Base-by-base conservation (phyloP, 1,140 invertebrate genomes). In the Cydia strobilella region DNA sequence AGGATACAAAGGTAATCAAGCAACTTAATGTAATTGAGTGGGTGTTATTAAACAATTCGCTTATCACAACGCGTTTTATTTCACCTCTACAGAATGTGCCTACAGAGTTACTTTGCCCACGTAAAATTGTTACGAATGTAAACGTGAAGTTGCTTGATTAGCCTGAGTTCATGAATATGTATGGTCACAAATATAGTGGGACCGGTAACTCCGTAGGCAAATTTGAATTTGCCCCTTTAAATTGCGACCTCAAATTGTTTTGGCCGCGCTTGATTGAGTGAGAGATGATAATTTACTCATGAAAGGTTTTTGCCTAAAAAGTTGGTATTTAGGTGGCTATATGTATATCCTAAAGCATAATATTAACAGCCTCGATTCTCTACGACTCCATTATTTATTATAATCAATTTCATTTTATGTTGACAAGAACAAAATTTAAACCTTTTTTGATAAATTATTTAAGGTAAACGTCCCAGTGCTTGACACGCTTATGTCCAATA, bases 61-160 rank as follows among this genome's bases (percentile, higher is more conserved):
- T 72, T 79, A 77, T 69, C 80, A 77, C 73, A 62, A 35, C 80
- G 84, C 77, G 81, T 90, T 91, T 92, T 89, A 90, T 92, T 91
- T 90, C 18, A 25, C 59, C 48, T 69, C 35, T 73, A 48, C 75
- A 59, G 79, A 80, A 74, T 79, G 83, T 85, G 83, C 84, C 79
- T 82, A 79, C 88, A 89, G 86, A 91, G 87, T 90, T 87, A 80
- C 82, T 73, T 77, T 83, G 81, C 88, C 90, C 87, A 91, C 88
- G 77, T 82, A 75, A 71, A 23, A 65, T 77, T 48, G 79, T 81
- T 74, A 42, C 27, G 76, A 54, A 62, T n/a, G n/a, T 62, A 75
- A 82, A 79, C 79, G 76, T 80, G 73, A 77, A 84, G 88, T 92
- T 91, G 90, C 89, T 91, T 91, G 88, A 90, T 90, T 87, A 83